Conservation (phyloP, 2,888 invertebrate genomes). For the Spatulosminthurus flaviceps region DNA sequence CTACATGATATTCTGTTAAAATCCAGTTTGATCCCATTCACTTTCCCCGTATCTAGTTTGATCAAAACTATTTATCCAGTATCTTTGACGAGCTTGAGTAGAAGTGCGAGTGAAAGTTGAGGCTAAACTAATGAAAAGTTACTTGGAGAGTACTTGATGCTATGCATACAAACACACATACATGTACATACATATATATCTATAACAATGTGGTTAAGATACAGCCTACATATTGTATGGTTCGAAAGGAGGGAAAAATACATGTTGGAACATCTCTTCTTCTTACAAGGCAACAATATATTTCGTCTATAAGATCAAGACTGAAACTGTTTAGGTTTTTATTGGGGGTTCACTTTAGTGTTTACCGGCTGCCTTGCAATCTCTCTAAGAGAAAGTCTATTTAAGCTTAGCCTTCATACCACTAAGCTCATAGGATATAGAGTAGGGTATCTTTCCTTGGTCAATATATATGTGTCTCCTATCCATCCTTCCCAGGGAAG, state of each 20-base stretch:
- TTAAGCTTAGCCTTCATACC: background rate
- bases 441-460: background rate
- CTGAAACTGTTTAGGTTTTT: background rate
- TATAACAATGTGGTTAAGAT: too few species aligned
- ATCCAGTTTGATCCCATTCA: conserved; percentile 61
- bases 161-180: too few species aligned
- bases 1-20: conserved; percentile 32
- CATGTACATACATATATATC: too few species aligned
- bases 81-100: conserved; percentile 44
- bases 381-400: background rate
- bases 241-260: too few species aligned
- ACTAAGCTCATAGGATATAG: background rate
- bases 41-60: conserved; percentile 51
- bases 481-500: too few species aligned
- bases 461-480: conserved; percentile 5
- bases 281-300: background rate
- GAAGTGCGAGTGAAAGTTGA: conserved; percentile 48
- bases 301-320: background rate
- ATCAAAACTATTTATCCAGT: conserved; percentile 59
- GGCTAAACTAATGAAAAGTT: conserved; percentile 58
- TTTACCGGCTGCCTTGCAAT: background rate
- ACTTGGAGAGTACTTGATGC: conserved; percentile 8
- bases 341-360: background rate
- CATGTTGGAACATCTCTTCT: too few species aligned
- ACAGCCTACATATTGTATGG: too few species aligned